These are phyloP conservation scores for Vicugna pacos DNA, from an alignment of 2,113 vertebrate genomes.

Conservation along the genomic window DNA sequence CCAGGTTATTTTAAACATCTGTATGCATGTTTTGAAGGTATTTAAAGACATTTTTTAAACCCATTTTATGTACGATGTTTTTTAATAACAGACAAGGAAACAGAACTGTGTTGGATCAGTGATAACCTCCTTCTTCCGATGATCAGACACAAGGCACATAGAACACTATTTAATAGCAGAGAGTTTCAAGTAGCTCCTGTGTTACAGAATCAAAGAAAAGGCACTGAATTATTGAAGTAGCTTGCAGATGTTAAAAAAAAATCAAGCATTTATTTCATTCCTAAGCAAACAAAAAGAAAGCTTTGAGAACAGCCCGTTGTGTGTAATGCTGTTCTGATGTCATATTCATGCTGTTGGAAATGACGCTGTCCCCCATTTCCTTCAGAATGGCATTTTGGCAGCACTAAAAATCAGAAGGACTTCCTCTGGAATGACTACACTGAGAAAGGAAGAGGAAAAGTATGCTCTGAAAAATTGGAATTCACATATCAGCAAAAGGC, in stretches of 20 bases:
- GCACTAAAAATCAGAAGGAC: not conserved
- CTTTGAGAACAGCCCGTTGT: not conserved
- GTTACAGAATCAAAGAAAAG: not conserved
- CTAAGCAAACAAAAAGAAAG: not conserved
- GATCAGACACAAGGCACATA: not conserved
- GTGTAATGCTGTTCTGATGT: not conserved
- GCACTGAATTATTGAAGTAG: constrained; percentile 35
- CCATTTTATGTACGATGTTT: not conserved
- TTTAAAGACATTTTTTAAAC: not conserved
- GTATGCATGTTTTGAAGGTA: not conserved
- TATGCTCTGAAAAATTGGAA: not conserved
- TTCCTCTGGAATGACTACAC: not conserved
- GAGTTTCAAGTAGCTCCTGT: not conserved
- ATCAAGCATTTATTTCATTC: not conserved
- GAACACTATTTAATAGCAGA: not conserved
- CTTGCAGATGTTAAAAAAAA: not conserved
- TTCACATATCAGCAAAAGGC: not conserved
- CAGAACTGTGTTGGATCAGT: not conserved
- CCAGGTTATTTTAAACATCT: not conserved
- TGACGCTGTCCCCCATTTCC: not conserved
- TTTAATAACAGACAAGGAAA: constrained; percentile 26
- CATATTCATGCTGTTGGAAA: not conserved
- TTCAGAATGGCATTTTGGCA: not conserved
- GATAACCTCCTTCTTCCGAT: not conserved
- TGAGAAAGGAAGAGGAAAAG: not conserved